Percentiles rank a stretch among this genome's conserved stretches.
Evolutionary conservation across 2,113 vertebrate species (phyloP).

Genomic region (Salvator merianae): DNA sequence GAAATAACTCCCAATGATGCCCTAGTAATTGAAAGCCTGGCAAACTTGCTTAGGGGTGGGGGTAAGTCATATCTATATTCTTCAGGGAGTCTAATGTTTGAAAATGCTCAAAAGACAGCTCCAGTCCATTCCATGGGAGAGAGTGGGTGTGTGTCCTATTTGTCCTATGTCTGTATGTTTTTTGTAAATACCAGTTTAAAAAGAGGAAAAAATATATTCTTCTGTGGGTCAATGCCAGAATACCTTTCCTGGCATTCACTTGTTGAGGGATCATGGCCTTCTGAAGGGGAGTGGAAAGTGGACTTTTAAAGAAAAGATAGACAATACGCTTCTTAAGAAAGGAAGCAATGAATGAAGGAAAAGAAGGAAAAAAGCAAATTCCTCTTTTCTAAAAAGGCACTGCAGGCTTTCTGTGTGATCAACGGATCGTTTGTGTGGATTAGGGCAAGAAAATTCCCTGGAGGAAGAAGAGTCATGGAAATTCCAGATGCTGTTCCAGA

Average conservation of each 20-base stretch:
- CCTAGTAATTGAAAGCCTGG: neutral
- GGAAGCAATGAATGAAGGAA: too few relatives aligned
- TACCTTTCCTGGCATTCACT: neutral
- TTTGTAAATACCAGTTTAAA: too few relatives aligned
- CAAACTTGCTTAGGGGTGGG: neutral
- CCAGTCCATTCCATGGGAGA: too few relatives aligned
- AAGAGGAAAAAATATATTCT: too few relatives aligned
- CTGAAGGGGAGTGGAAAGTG: rapidly evolving
- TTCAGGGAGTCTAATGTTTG: too few relatives aligned
- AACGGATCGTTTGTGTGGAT: constrained; percentile 20
- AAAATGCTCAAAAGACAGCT: too few relatives aligned
- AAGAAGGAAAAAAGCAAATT: neutral
- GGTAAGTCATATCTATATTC: neutral
- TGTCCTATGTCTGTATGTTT: too few relatives aligned
- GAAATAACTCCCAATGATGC: neutral
- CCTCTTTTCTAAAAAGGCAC: constrained; percentile 27
- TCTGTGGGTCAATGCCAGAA: too few relatives aligned
- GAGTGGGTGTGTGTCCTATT: too few relatives aligned
- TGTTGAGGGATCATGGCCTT: neutral
- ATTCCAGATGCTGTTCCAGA: constrained; percentile 60
- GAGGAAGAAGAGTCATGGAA: constrained; percentile 24
- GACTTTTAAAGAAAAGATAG: neutral
- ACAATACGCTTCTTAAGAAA: neutral
- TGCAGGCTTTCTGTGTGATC: neutral
- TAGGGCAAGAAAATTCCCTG: constrained; percentile 2